Conservation (phyloP, 2,797 vertebrate species). For the Enteromius argenteus region DNA sequence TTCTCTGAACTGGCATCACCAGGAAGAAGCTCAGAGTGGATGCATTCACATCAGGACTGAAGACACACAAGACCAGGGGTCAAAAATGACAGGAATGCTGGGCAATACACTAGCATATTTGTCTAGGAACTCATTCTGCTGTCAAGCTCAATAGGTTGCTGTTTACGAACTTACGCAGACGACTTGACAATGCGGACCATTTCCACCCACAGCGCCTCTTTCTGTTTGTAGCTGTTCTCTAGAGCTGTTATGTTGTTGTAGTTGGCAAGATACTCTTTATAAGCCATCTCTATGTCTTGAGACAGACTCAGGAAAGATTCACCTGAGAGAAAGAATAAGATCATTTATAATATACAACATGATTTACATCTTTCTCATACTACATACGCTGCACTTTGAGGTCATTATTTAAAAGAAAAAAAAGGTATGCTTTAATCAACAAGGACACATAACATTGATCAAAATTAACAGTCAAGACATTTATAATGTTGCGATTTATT, state of each 20-base stretch:
- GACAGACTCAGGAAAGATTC: slow-evolving; percentile 87
- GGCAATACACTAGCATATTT: neutral
- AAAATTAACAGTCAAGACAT: neutral
- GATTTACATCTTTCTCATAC: neutral
- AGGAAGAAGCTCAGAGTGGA: slow-evolving; percentile 92
- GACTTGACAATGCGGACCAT: slow-evolving; percentile 81
- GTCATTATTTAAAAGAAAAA: neutral
- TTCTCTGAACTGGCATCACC: slow-evolving; percentile 93
- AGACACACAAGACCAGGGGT: neutral
- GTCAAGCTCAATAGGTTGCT: neutral
- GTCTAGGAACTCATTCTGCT: neutral
- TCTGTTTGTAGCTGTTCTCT: slow-evolving; percentile 87
- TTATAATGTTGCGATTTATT: neutral
- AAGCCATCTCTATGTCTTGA: slow-evolving; percentile 86
- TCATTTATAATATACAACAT: neutral
- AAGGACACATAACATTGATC: neutral
- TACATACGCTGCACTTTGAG: neutral
- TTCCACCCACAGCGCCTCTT: slow-evolving; percentile 82
- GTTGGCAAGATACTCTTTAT: slow-evolving; percentile 89
- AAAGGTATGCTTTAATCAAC: neutral
- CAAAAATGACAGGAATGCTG: neutral
- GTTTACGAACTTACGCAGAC: slow-evolving; percentile 82
- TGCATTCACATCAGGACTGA: slow-evolving; percentile 87
- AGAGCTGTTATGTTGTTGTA: slow-evolving; percentile 83
- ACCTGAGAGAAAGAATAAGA: slow-evolving; percentile 74